These are phyloP conservation scores for Egretta garzetta DNA, from an alignment of 2,113 vertebrate species.

Conservation along the genomic window DNA sequence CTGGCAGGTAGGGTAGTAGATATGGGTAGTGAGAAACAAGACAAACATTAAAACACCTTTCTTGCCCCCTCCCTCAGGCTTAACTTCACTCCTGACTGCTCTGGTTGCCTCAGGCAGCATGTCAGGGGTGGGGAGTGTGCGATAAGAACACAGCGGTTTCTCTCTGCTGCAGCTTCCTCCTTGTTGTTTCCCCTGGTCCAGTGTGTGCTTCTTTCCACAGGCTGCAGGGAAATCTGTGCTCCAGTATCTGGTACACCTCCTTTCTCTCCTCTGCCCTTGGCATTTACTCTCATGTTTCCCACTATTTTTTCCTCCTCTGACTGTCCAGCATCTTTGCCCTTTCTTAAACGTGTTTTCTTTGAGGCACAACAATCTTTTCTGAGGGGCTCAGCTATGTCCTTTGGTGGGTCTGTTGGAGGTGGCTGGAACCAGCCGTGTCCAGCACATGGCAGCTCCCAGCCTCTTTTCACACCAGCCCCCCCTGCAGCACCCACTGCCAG, in stretches of 20 bases:
- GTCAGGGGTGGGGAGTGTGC: accelerated
- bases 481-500: background rate
- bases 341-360: background rate
- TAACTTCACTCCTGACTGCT: background rate
- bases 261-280: background rate
- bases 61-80: background rate
- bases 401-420: background rate
- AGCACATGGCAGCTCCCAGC: background rate
- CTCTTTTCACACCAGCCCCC: background rate
- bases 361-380: accelerated
- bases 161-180: background rate
- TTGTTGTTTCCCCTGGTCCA: background rate
- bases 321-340: background rate
- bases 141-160: background rate
- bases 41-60: background rate
- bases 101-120: accelerated
- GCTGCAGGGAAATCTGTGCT: background rate
- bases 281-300: background rate
- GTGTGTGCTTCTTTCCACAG: too few species aligned
- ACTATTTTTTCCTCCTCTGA: accelerated
- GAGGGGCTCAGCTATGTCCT: accelerated
- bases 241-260: background rate
- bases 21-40: background rate
- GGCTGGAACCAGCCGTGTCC: background rate
- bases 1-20: background rate